phyloP scores from a whole-genome alignment of 37 sponge, comb jelly and placozoan species.

The Eunapius fragilis region DNA sequence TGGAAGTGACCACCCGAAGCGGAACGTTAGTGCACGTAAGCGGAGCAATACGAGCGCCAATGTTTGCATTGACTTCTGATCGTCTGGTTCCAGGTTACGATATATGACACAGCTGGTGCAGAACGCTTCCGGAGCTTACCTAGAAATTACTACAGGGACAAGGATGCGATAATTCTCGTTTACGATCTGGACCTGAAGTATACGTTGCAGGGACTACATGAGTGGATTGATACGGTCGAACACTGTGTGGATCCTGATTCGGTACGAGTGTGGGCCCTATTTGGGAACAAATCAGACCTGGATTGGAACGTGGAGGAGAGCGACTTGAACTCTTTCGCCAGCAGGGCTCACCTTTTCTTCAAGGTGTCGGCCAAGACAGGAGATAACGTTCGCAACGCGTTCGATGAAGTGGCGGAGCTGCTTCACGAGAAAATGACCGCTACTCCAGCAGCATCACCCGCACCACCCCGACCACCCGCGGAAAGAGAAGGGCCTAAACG shows the following conservation, averaged over 20 bases:
- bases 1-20: neutral
- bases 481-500: too few species aligned
- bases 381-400: neutral
- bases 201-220: slow-evolving; percentile 36
- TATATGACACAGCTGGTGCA: slow-evolving; percentile 82
- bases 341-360: neutral
- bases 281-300: slow-evolving; percentile 71
- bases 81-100: slow-evolving; percentile 31
- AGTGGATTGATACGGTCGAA: slow-evolving; percentile 38
- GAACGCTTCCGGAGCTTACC: slow-evolving; percentile 83
- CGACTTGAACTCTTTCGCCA: too few species aligned
- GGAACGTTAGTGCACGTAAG: neutral
- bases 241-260: slow-evolving; percentile 16
- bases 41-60: too few species aligned
- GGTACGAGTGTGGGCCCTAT: slow-evolving; percentile 45
- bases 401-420: slow-evolving; percentile 2
- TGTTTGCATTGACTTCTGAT: too few species aligned
- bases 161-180: slow-evolving; percentile 70
- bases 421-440: neutral
- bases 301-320: too few species aligned
- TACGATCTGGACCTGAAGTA: slow-evolving; percentile 65
- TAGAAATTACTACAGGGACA: slow-evolving; percentile 68
- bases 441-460: too few species aligned
- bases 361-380: slow-evolving; percentile 42
- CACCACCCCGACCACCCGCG: too few species aligned